These are phyloP conservation scores for Philereme transversata DNA, from an alignment of 2,888 invertebrate species.

Conservation along the genomic window DNA sequence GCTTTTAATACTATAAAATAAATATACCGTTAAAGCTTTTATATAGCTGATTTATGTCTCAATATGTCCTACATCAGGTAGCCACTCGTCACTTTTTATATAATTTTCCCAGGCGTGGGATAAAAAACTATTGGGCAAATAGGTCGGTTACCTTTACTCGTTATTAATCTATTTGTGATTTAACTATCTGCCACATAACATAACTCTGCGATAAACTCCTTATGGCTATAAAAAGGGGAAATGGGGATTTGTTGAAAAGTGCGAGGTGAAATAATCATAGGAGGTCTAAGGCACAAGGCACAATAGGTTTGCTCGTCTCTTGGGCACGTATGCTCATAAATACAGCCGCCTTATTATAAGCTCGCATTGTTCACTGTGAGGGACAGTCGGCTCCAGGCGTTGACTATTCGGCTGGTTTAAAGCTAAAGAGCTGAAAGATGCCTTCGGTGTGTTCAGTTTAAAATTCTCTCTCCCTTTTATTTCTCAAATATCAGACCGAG, in stretches of 20 bases:
- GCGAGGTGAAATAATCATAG: constrained; percentile 80
- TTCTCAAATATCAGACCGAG: no score
- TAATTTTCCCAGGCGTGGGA: no score
- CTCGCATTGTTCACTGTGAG: constrained; percentile 76
- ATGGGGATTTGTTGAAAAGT: constrained; percentile 75
- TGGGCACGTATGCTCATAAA: constrained; percentile 82
- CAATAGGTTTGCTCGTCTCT: constrained; percentile 79
- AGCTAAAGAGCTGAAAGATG: constrained; percentile 9
- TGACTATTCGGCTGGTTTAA: not conserved
- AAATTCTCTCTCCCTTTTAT: no score
- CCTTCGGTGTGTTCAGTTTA: no score
- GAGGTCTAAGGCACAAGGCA: constrained; percentile 76
- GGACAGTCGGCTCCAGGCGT: constrained; percentile 58
- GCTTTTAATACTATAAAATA: no score
- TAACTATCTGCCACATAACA: constrained; percentile 56
- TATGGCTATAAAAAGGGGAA: constrained; percentile 68
- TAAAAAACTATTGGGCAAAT: no score
- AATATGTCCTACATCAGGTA: no score
- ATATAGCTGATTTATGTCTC: no score
- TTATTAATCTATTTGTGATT: not conserved
- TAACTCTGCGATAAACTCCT: constrained; percentile 8
- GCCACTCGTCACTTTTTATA: no score
- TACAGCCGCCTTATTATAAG: constrained; percentile 82
- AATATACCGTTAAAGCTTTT: no score
- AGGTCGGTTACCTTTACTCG: no score